These are phyloP conservation scores for Agonum fuliginosum DNA, from an alignment of 2,888 invertebrate genomes.

Conservation along the genomic window DNA sequence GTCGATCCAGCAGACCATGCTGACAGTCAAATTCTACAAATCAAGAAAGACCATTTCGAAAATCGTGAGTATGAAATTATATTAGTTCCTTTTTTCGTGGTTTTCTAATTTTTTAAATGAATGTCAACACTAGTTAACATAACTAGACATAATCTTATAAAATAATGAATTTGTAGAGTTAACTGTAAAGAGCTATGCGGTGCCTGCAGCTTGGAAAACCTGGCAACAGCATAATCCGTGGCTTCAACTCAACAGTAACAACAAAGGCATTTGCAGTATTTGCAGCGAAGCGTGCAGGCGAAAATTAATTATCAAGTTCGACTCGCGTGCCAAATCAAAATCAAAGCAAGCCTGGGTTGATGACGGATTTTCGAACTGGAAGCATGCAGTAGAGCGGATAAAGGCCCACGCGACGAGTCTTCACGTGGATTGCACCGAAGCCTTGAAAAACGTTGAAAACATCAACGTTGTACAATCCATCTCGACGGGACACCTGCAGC, in stretches of 20 bases:
- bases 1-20: too few species aligned
- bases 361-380: slow-evolving; percentile 62
- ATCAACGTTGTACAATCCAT: slow-evolving; percentile 61
- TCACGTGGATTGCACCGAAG: slow-evolving; percentile 59
- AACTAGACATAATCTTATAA: too few species aligned
- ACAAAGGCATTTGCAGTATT: background rate
- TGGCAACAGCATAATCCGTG: background rate
- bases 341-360: slow-evolving; percentile 46
- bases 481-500: slow-evolving; percentile 57
- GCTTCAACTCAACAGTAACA: slow-evolving; percentile 4
- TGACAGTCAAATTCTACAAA: too few species aligned
- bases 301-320: too few species aligned
- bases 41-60: too few species aligned
- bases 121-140: too few species aligned
- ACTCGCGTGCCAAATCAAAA: background rate
- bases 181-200: too few species aligned
- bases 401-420: slow-evolving; percentile 61
- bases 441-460: slow-evolving; percentile 49
- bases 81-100: too few species aligned
- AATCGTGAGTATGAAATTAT: too few species aligned
- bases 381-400: slow-evolving; percentile 61
- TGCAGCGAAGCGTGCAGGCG: background rate
- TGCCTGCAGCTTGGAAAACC: too few species aligned
- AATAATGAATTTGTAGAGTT: too few species aligned
- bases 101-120: too few species aligned